Evolutionary conservation across 92 coral and sea anemone species (phyloP).

Genomic region (Phymanthus crucifer): DNA sequence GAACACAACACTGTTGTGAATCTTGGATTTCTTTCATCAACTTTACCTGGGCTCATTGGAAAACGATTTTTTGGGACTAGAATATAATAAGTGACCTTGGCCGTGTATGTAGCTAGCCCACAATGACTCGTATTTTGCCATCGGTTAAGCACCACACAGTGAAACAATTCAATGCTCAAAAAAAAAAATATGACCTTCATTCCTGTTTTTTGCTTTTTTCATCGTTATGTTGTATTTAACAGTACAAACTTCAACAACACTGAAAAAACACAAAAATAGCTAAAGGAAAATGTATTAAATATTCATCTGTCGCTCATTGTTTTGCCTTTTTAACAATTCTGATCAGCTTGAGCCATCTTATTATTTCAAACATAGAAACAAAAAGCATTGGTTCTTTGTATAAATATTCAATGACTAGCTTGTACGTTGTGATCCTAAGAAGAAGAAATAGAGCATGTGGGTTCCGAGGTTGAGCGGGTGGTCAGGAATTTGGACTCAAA

Average conservation of each 20-base stretch:
- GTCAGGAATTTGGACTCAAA: slow-evolving; percentile 18
- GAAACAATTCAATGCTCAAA: neutral
- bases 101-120: neutral
- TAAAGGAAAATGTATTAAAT: neutral
- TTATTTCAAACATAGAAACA: neutral
- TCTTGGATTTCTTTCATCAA: neutral
- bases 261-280: neutral
- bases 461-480: slow-evolving; percentile 38
- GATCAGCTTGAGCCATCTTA: slow-evolving; percentile 4
- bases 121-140: neutral
- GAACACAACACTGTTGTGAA: neutral
- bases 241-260: neutral
- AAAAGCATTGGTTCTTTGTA: slow-evolving; percentile 3
- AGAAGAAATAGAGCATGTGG: slow-evolving; percentile 21
- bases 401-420: slow-evolving; percentile 14
- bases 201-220: neutral
- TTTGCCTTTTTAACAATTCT: neutral
- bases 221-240: neutral
- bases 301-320: neutral
- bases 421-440: neutral
- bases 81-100: neutral
- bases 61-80: neutral
- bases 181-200: neutral
- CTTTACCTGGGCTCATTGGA: neutral
- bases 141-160: neutral